Conservation (phyloP, 2,797 vertebrate species). For the Anas capensis region DNA sequence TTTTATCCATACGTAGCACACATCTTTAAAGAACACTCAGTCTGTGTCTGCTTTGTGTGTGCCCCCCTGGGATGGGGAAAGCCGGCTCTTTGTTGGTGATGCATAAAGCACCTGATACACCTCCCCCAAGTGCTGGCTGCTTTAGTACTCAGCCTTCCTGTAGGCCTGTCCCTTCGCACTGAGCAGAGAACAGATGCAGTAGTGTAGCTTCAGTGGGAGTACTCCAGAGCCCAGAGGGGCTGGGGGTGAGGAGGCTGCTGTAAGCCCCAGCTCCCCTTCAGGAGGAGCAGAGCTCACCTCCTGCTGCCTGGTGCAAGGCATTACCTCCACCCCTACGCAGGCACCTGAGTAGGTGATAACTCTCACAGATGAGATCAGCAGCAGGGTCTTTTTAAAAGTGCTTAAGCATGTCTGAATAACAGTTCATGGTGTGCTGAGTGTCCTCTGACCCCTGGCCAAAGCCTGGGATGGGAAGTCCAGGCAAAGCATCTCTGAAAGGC, state of each 20-base stretch:
- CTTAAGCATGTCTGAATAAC: not conserved
- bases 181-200: not conserved
- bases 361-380: not conserved
- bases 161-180: not conserved
- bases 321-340: not conserved
- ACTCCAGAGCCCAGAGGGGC: not conserved
- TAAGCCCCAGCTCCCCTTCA: not conserved
- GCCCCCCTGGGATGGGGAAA: not conserved
- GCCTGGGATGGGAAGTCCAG: not conserved
- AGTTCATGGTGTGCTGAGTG: rapidly evolving
- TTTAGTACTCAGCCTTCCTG: not conserved
- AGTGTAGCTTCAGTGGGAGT: not conserved
- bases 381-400: not conserved
- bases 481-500: not conserved
- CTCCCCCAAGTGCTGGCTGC: not conserved
- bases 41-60: not conserved
- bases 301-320: not conserved
- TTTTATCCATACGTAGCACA: not conserved
- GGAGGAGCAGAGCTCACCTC: not conserved
- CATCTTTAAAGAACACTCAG: not conserved
- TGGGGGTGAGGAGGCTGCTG: not conserved
- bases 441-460: not conserved
- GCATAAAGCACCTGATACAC: not conserved
- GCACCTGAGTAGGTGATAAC: not conserved
- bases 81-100: not conserved